Base-by-base conservation (phyloP, 2,797 vertebrate species). In the Mallotus villosus region DNA sequence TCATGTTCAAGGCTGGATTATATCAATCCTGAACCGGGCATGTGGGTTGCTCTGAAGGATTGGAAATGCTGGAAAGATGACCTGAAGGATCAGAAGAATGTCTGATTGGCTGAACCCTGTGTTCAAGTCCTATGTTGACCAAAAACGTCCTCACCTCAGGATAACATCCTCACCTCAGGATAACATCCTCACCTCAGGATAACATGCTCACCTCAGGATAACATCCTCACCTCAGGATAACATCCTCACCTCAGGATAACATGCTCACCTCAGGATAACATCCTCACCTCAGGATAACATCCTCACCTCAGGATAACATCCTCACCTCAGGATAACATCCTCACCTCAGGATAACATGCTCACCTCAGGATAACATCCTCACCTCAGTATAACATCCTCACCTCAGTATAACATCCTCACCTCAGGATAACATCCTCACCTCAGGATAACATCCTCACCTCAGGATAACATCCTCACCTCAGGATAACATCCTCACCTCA, bases 381-480 rank as follows among this genome's bases (percentile, higher is more conserved):
- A 11, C 9, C 37, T 41, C 37, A 41, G 6, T 1, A 41, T 41
- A n/a, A 32, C 74, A 69, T 59, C 0, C 63, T 77, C 77, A 70
- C 27, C n/a, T n/a, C n/a, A n/a, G n/a, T n/a, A n/a, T n/a, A 9
- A 59, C 53, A 3, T 21, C 27, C 11, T n/a, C 27, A 29, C 19
- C 61, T 27, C 27, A 7, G 5, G 34, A 17, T 79, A 11, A 41
- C 2, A 41, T 5, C 51, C 4, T 53, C 51, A 19, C 51, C 37
- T 9, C 37, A 41, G 37, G 9, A 41, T 41, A 21, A 29, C 74
- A 69, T 59, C 1, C 61, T 77, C 77, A 71, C 78, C 74, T 73
- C 27, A 24, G 8, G 27, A 19, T 34, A 19, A 53, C 57, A 27
- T 1, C 1, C 16, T 19, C 49, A 53, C 49, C 34, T 8, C 4